Conservation (phyloP, 2,113 vertebrate genomes). For the Daubentonia madagascariensis region DNA sequence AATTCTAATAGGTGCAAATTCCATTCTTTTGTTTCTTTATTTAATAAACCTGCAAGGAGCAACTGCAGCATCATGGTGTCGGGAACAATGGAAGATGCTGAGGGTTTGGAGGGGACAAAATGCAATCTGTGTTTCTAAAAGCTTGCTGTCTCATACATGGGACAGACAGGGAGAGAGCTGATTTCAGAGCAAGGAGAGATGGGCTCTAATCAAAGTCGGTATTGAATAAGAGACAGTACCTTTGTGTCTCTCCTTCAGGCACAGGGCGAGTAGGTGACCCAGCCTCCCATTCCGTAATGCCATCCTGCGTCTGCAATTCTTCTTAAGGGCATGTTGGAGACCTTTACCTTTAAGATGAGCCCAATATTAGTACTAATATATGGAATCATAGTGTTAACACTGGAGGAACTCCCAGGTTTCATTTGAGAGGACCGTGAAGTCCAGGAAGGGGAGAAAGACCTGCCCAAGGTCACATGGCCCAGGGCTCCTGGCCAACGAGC, state of each 20-base stretch:
- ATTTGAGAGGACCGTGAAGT: background rate
- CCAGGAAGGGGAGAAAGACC: background rate
- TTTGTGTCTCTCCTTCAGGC: background rate
- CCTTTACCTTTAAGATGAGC: background rate
- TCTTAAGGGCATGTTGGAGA: background rate
- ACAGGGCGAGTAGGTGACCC: background rate
- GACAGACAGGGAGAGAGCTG: background rate
- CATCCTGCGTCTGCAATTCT: background rate
- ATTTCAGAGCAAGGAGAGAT: background rate
- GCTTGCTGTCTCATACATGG: background rate
- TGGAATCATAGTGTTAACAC: background rate
- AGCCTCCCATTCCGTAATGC: rapidly evolving
- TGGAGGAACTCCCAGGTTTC: background rate
- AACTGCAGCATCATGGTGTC: background rate
- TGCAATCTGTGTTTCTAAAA: background rate
- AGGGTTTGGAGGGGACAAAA: background rate
- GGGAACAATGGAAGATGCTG: background rate
- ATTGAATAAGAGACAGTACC: background rate
- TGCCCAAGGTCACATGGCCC: background rate
- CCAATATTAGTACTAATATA: background rate
- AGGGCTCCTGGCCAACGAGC: background rate
- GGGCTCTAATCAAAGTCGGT: background rate
- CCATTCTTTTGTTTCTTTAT: background rate
- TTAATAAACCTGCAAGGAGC: background rate
- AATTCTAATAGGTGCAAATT: background rate